A percentile compares a stretch with the other conserved stretches of the same genome.
phyloP scores from a whole-genome alignment of 1,140 invertebrate species.

The Panagrolaimus sp. region DNA sequence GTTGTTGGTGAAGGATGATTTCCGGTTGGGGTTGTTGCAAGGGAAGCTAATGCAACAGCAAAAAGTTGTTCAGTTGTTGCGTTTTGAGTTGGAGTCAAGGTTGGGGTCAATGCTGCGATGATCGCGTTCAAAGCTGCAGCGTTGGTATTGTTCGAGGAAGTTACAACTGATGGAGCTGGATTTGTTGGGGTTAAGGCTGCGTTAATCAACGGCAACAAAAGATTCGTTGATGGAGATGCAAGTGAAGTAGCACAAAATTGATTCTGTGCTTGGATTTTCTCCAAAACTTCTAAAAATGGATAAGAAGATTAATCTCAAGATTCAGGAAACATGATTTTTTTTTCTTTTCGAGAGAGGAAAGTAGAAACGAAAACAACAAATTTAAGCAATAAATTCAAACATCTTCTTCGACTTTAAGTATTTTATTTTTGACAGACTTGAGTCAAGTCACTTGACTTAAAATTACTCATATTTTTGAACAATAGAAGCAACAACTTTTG shows the following conservation, averaged over 20 bases:
- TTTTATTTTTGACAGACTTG: too few species aligned
- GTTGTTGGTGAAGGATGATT: neutral
- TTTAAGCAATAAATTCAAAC: too few species aligned
- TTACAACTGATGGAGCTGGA: neutral
- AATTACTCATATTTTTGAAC: too few species aligned
- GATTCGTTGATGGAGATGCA: too few species aligned
- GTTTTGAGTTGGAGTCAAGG: neutral
- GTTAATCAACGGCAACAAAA: too few species aligned
- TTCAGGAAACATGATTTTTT: neutral
- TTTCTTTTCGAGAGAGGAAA: neutral
- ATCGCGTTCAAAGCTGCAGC: neutral
- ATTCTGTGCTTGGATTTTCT: conserved; percentile 17
- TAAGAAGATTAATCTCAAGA: neutral
- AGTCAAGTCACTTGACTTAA: too few species aligned
- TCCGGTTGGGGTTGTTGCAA: neutral
- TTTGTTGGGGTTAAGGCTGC: too few species aligned
- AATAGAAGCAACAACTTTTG: too few species aligned
- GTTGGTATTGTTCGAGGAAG: conserved; percentile 3
- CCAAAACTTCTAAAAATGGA: conserved; percentile 11
- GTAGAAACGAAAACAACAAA: too few species aligned
- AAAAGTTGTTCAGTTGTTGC: neutral
- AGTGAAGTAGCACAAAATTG: neutral
- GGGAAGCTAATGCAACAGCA: neutral
- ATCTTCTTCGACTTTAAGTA: too few species aligned
- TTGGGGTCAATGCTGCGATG: conserved; percentile 13